Evolutionary conservation across 1,140 invertebrate species (phyloP), one percentile per base, ranked within the genome.

Genomic region (Triops cancriformis): DNA sequence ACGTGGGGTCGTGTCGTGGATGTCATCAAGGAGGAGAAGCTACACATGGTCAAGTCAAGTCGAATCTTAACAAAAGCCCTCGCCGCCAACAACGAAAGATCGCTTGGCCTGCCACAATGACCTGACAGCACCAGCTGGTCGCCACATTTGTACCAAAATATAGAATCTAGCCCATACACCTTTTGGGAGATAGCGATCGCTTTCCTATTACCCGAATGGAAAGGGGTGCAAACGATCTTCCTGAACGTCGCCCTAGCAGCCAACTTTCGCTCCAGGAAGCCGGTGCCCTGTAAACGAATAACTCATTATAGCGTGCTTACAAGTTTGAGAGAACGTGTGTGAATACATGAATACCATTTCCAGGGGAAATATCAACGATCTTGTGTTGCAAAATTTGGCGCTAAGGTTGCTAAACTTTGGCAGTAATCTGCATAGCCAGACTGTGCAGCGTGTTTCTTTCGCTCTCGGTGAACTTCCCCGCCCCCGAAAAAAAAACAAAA

Each of bases 51-150:
- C 51, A 64, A 64, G 51, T 64, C 51, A 64, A 64, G 51, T 64
- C 51, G 51, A 64, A 64, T 23, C 14, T n/a, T 64, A 23, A 23
- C 51, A 64, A 64, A 64, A 18, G 51, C 51, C 51, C 51, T 64
- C 31, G 51, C 14, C 1, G 51, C 51, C 51, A 64, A 64, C 51
- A 64, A n/a, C 51, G 18, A 64, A 37, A 64, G 51, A 64, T 64
- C 51, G 51, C 51, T 64, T 64, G 51, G 51, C 51, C 51, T 64
- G 14, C 51, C 51, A 64, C 51, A 64, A 64, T 64, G 51, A 64
- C 51, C 18, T 64, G 51, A 64, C 51, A 64, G 18, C 5, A 64
- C 51, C 51, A 64, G 51, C 51, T 64, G 51, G 51, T n/a, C 14
- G 23, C 51, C 51, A 64, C 51, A 64, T 64, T 64, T 64, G 23